These are phyloP conservation scores for Microcaecilia unicolor DNA, from an alignment of 2,797 vertebrate genomes.

Conservation along the genomic window DNA sequence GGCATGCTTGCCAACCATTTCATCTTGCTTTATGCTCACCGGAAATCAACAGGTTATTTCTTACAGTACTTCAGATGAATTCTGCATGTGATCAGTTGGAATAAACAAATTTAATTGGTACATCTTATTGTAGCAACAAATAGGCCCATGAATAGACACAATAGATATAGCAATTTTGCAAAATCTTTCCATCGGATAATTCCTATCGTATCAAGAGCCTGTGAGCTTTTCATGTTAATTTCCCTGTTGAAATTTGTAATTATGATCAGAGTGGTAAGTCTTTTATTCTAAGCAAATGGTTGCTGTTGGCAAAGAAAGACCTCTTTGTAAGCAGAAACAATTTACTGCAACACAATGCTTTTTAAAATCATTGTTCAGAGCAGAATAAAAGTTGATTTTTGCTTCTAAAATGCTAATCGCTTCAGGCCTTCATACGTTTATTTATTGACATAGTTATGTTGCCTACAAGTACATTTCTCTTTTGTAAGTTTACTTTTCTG, in stretches of 20 bases:
- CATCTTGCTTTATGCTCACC: too few relatives aligned
- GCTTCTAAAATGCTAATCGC: too few relatives aligned
- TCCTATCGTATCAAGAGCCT: slow-evolving; percentile 17
- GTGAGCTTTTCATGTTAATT: slow-evolving; percentile 32
- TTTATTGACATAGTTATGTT: too few relatives aligned
- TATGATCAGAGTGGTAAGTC: slow-evolving; percentile 28
- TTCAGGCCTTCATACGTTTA: too few relatives aligned
- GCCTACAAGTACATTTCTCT: background rate
- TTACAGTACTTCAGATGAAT: slow-evolving; percentile 30
- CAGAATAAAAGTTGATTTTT: background rate
- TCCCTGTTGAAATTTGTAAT: slow-evolving; percentile 33
- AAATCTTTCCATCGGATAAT: slow-evolving; percentile 22
- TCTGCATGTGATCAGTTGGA: slow-evolving; percentile 36
- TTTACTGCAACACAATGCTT: slow-evolving; percentile 7
- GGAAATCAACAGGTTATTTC: slow-evolving; percentile 25
- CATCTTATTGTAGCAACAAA: slow-evolving; percentile 32
- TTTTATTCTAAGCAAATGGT: slow-evolving; percentile 29
- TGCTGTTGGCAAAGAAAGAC: slow-evolving; percentile 20
- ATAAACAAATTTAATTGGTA: slow-evolving; percentile 27
- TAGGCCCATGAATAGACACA: slow-evolving; percentile 23
- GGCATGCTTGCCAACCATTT: too few relatives aligned
- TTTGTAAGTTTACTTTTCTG: background rate
- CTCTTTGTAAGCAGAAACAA: slow-evolving; percentile 15
- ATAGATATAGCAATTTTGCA: slow-evolving; percentile 14
- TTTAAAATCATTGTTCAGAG: slow-evolving; percentile 4